Conservation (phyloP, 1,140 invertebrate genomes). For the Trichogramma pretiosum region DNA sequence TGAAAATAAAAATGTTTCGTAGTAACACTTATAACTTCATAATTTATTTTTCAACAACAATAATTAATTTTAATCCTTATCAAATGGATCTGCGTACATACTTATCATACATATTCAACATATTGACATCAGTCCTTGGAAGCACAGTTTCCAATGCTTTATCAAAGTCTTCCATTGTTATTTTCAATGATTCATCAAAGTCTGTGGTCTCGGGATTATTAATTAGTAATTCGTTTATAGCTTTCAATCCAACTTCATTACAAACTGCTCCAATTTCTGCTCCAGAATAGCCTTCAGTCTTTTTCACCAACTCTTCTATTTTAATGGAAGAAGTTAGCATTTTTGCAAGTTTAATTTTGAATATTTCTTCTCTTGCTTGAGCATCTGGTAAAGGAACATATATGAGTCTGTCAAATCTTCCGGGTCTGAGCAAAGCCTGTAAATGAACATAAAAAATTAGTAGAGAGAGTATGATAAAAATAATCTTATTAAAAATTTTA, state of each 20-base stretch:
- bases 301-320: slow-evolving; percentile 53
- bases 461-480: too few species aligned
- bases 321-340: slow-evolving; percentile 53
- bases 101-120: slow-evolving; percentile 64
- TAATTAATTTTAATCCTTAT: too few species aligned
- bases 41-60: too few species aligned
- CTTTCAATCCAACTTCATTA: slow-evolving; percentile 73
- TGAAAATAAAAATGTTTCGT: too few species aligned
- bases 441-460: too few species aligned
- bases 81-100: too few species aligned
- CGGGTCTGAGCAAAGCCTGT: slow-evolving; percentile 79
- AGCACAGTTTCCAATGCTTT: slow-evolving; percentile 56
- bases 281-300: slow-evolving; percentile 73
- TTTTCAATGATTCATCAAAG: slow-evolving; percentile 46
- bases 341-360: slow-evolving; percentile 50
- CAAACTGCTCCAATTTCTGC: slow-evolving; percentile 83
- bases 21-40: too few species aligned
- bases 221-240: slow-evolving; percentile 70
- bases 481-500: too few species aligned
- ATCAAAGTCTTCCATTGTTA: slow-evolving; percentile 55
- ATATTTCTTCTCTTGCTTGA: slow-evolving; percentile 65
- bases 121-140: slow-evolving; percentile 59
- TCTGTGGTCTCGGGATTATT: too few species aligned
- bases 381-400: slow-evolving; percentile 79
- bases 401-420: slow-evolving; percentile 77